Evolutionary conservation across 2,113 vertebrate genomes (phyloP).

Genomic region (Tetrao urogallus): DNA sequence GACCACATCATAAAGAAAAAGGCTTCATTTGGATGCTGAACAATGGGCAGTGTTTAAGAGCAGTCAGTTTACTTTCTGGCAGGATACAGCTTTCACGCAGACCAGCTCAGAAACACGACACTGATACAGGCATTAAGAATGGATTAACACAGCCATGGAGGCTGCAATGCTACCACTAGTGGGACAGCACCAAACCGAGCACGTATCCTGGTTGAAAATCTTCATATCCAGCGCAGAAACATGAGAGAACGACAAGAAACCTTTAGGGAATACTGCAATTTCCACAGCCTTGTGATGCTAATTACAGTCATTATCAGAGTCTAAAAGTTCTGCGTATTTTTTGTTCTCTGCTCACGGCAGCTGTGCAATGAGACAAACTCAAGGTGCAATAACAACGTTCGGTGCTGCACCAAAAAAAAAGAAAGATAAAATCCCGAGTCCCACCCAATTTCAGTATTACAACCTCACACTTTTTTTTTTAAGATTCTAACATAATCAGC

Average conservation of each 20-base stretch:
- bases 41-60: neutral
- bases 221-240: neutral
- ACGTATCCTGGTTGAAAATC: conserved; percentile 32
- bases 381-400: neutral
- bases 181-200: neutral
- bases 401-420: neutral
- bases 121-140: conserved; percentile 17
- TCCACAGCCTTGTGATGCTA: conserved; percentile 69
- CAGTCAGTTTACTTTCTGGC: conserved; percentile 20
- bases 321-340: conserved; percentile 4
- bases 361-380: neutral
- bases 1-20: neutral
- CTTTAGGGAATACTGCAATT: conserved; percentile 54
- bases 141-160: neutral
- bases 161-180: neutral
- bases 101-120: neutral
- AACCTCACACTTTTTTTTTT: neutral
- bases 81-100: conserved; percentile 1
- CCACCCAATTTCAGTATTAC: neutral
- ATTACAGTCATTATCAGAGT: conserved; percentile 68
- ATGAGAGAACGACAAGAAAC: conserved; percentile 37
- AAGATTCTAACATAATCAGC: neutral
- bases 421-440: neutral
- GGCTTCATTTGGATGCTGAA: neutral
- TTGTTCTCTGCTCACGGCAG: conserved; percentile 25